Evolutionary conservation across 2,113 vertebrate species (phyloP), one percentile per base, ranked within the genome.

Genomic region (Tragelaphus buxtoni): DNA sequence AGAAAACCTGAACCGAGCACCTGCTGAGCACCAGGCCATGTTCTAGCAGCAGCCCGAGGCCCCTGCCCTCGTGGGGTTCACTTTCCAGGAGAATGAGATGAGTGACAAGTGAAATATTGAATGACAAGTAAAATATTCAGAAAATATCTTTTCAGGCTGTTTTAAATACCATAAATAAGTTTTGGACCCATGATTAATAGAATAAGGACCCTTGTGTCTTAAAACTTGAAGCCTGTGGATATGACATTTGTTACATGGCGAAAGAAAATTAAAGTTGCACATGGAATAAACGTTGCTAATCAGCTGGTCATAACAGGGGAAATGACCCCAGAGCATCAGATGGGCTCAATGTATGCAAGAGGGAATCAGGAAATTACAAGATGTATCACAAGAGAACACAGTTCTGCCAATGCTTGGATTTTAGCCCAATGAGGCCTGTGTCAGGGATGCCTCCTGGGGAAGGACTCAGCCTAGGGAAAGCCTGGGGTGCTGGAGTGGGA

Each of bases 371-470:
- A 11, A 72, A 72, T 72, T 72, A 42, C 3, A 28, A 24, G 60
- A 30, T 65, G 11, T 9, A 3, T 90, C 47, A 47, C 18, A 17
- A 74, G 65, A 32, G 24, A 24, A 12, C 7, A 0, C 35, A 93
- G 85, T 47, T 30, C 14, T 28, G 14, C 58, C 17, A 7, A 4
- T 18, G 3, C 56, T 53, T 22, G 45, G 61, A 4, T 69, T 56
- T 47, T 39, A 30, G 55, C 39, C 56, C 49, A 30, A 0, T 0
- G 49, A 87, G 49, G 16, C 61, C 39, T 0, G 0, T 0, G 1
- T 49, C 24, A 12, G 20, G 74, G 7, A 39, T 2, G 7, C 24
- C 42, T 82, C 26, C 76, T 16, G n/a, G 60, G 47, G 61, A 18
- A 61, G 13, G 49, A 8, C 26, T n/a, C 9, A 1, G 14, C 32